Base-by-base conservation (phyloP, 2,888 invertebrate genomes). In the Byasa hedistus region DNA sequence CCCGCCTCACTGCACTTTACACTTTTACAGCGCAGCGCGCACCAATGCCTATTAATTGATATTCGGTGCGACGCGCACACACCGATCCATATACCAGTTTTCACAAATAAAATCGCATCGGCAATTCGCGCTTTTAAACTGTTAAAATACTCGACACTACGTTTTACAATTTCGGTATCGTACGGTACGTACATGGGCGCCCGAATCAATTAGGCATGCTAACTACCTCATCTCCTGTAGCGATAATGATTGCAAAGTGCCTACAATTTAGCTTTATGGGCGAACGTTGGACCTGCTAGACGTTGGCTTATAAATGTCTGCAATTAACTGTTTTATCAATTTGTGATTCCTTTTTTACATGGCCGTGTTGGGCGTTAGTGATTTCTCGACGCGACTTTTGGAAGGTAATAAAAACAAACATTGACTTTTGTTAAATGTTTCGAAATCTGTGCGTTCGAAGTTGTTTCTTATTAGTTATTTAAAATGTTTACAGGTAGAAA, bases 21-120 rank as follows among this genome's bases (percentile, higher is more conserved):
- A 91, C 87, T 89, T 90, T 90, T 89, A 86, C 90, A 90, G 87
- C 79, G 84, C 82, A 77, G 81, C 84, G 85, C 85, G 84, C 89
- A 81, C 84, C 83, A 80, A 83, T 78, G 85, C 76, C 86, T 82
- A 84, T 86, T 87, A 88, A 89, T 89, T 90, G 89, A 90, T 88
- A 89, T 89, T 80, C 84, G 80, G 73, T 79, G 76, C 83, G 87
- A 78, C 76, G 73, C 69, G 81, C 83, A 73, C 76, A 76, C 76
- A 76, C 79, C 75, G 76, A 59, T 62, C 62, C 54, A 58, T 62
- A 58, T 58, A 62, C 39, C 59, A 22, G 36, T 63, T 59, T 59
- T 55, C 48, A 54, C 66, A 59, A 65, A 64, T 69, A 73, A 69
- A 70, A 69, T 71, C 68, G 63, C 69, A 69, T 68, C 70, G 64